These are phyloP conservation scores for Patella depressa DNA, from an alignment of 2,888 invertebrate species.

Conservation along the genomic window DNA sequence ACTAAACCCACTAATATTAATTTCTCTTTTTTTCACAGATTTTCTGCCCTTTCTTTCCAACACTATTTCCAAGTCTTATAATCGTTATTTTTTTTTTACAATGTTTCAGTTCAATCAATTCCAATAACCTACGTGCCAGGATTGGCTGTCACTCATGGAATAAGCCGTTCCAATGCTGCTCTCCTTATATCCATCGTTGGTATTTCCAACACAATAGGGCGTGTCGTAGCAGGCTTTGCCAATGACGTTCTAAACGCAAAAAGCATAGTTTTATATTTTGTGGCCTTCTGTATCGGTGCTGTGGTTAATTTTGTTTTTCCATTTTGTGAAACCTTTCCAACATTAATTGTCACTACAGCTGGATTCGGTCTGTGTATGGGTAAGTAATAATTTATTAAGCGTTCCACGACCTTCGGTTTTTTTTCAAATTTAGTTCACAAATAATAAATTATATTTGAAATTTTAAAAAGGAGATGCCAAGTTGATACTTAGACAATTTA, in stretches of 20 bases:
- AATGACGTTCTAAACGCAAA: slow-evolving; percentile 52
- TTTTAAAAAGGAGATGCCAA: too few relatives aligned
- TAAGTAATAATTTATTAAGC: slow-evolving; percentile 40
- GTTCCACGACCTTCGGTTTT: too few relatives aligned
- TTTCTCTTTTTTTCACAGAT: too few relatives aligned
- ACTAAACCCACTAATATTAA: too few relatives aligned
- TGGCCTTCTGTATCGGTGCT: slow-evolving; percentile 53
- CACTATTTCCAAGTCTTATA: too few relatives aligned
- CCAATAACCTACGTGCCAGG: slow-evolving; percentile 62
- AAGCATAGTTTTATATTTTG: slow-evolving; percentile 54
- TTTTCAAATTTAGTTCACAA: too few relatives aligned
- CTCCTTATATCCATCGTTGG: slow-evolving; percentile 65
- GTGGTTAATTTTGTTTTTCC: slow-evolving; percentile 52
- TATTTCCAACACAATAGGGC: slow-evolving; percentile 58
- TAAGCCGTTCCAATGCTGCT: slow-evolving; percentile 53
- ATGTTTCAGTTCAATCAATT: slow-evolving; percentile 55
- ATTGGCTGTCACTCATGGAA: slow-evolving; percentile 53
- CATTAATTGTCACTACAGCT: slow-evolving; percentile 47
- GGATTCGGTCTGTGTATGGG: slow-evolving; percentile 68
- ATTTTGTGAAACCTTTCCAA: slow-evolving; percentile 49
- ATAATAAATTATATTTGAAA: too few relatives aligned
- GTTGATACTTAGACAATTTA: too few relatives aligned
- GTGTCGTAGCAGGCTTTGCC: slow-evolving; percentile 56
- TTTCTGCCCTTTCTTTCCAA: too few relatives aligned
- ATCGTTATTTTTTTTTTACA: background rate